Conservation (phyloP, 64 coral and sea anemone species). For the Cladopsammia gracilis region DNA sequence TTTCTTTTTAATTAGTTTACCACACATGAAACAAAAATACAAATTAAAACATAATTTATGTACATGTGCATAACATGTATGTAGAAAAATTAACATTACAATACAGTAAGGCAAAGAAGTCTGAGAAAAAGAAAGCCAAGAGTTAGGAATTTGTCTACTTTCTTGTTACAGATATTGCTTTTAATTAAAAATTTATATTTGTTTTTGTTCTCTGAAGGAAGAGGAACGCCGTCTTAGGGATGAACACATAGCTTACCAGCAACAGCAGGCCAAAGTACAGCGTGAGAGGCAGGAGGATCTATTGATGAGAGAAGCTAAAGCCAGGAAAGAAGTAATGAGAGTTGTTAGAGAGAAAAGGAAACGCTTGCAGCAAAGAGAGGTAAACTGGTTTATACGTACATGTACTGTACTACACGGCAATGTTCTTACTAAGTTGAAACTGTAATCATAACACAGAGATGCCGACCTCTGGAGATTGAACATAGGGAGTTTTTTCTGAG, state of each 20-base stretch:
- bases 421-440: neutral
- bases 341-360: slow-evolving; percentile 89
- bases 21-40: too few species aligned
- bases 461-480: too few species aligned
- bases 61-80: too few species aligned
- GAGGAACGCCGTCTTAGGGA: slow-evolving; percentile 89
- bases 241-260: slow-evolving; percentile 95
- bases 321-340: slow-evolving; percentile 85
- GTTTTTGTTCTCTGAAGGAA: slow-evolving; percentile 65
- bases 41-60: too few species aligned
- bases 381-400: neutral
- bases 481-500: too few species aligned
- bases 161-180: too few species aligned
- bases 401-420: too few species aligned
- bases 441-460: neutral
- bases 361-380: slow-evolving; percentile 86
- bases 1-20: too few species aligned
- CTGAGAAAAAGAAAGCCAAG: too few species aligned
- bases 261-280: slow-evolving; percentile 85
- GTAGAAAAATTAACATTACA: too few species aligned
- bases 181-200: neutral
- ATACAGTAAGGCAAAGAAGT: too few species aligned
- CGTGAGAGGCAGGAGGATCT: slow-evolving; percentile 89
- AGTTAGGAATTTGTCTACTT: too few species aligned
- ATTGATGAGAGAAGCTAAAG: slow-evolving; percentile 84